These are phyloP conservation scores for Druceiella hillmani DNA, from an alignment of 2,888 invertebrate species.

Conservation along the genomic window DNA sequence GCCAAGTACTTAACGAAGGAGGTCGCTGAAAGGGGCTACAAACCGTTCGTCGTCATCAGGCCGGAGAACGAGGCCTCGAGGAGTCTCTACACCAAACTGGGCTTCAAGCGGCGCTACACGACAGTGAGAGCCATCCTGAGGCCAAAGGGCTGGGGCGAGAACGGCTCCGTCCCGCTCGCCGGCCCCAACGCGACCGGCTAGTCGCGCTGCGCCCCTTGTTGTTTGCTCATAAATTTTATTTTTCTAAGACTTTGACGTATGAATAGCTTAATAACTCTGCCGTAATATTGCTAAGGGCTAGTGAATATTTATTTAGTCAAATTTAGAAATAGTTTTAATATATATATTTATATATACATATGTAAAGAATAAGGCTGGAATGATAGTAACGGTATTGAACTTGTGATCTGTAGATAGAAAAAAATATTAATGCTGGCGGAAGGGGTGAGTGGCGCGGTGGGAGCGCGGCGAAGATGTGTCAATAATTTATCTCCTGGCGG, in stretches of 20 bases:
- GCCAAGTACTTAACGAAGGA: conserved; percentile 62
- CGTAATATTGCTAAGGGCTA: too few species aligned
- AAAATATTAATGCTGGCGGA: too few species aligned
- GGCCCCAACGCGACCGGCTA: conserved; percentile 34
- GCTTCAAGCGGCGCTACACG: conserved; percentile 74
- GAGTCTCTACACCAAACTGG: conserved; percentile 76
- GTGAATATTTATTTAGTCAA: too few species aligned
- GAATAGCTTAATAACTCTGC: too few species aligned
- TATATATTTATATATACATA: too few species aligned
- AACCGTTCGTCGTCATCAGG: conserved; percentile 78
- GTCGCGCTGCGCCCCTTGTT: conserved; percentile 24
- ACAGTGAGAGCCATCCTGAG: conserved; percentile 75
- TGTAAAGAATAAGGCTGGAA: too few species aligned
- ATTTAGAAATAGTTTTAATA: too few species aligned
- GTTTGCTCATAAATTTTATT: conserved; percentile 52
- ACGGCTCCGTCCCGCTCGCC: conserved; percentile 17
- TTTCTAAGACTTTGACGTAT: conserved; percentile 55
- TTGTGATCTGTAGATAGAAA: too few species aligned
- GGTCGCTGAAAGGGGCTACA: conserved; percentile 68
- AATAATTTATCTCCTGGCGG: too few species aligned
- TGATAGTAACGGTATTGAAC: too few species aligned
- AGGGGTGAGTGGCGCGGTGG: too few species aligned
- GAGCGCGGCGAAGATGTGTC: too few species aligned
- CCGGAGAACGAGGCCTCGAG: conserved; percentile 85
- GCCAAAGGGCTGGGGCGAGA: conserved; percentile 38